These are phyloP conservation scores for Chrysotoxum bicinctum DNA, from an alignment of 2,888 invertebrate genomes.

Conservation along the genomic window DNA sequence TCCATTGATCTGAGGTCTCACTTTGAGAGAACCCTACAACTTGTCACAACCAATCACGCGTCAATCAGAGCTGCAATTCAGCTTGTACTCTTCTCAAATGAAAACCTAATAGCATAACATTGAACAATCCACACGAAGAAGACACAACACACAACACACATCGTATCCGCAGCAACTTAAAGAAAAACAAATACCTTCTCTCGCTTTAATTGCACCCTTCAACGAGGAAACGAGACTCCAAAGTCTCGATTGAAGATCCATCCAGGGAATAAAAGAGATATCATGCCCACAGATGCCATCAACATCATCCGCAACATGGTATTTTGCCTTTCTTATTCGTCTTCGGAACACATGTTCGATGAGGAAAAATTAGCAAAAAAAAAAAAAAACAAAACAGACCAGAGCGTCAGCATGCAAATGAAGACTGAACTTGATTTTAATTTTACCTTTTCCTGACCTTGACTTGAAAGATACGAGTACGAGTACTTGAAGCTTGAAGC, in stretches of 20 bases:
- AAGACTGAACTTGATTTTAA: slow-evolving; percentile 67
- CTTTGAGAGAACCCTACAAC: slow-evolving; percentile 51
- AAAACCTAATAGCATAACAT: slow-evolving; percentile 65
- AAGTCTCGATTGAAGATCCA: slow-evolving; percentile 16
- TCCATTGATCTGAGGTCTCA: slow-evolving; percentile 17
- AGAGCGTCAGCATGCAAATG: slow-evolving; percentile 61
- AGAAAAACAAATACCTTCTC: slow-evolving; percentile 65
- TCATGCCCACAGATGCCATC: slow-evolving; percentile 65
- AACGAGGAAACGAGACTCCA: slow-evolving; percentile 47
- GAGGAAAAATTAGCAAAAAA: background rate
- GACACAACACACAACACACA: background rate
- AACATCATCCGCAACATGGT: slow-evolving; percentile 56
- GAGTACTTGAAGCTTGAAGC: slow-evolving; percentile 26
- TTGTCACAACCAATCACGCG: slow-evolving; percentile 68
- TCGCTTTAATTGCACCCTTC: slow-evolving; percentile 72
- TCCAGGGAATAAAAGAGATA: slow-evolving; percentile 60
- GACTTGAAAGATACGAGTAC: slow-evolving; percentile 61
- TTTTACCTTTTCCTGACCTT: slow-evolving; percentile 69
- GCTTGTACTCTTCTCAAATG: slow-evolving; percentile 51
- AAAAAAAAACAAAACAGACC: background rate
- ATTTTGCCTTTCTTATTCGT: background rate
- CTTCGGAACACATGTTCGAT: slow-evolving; percentile 59
- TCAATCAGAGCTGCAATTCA: slow-evolving; percentile 67
- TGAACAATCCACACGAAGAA: slow-evolving; percentile 54
- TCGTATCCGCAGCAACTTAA: slow-evolving; percentile 2